Base-by-base conservation (phyloP, 2,888 invertebrate species). In the Nesidiocoris tenuis region DNA sequence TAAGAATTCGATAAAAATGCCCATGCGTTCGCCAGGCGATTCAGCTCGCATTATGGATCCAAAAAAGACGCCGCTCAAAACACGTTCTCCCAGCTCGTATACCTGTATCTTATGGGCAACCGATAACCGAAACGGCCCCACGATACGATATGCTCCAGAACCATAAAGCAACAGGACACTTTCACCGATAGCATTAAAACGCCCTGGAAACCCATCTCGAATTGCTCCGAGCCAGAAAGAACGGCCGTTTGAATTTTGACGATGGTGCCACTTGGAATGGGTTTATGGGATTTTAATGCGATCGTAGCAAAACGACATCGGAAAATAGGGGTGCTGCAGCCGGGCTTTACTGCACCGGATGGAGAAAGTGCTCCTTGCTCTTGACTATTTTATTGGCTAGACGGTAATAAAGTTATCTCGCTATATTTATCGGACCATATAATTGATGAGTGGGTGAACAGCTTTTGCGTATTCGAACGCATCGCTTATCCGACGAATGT, bases 201-300 rank as follows among this genome's bases (percentile, higher is more conserved):
- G 5, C 39, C 39, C 12, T 39, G 12, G 39, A 12, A 39, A 39
- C 12, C 39, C 39, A 39, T 39, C 39, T 39, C 39, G 39, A 39
- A 39, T 39, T 39, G 39, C 39, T 39, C 3, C 12, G 39, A 3
- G 39, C 39, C 39, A 39, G 39, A 39, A 12, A 39, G 22, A 22
- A 63, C 21, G 63, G 22, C 63, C 23, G 23, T 63, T 63, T 21
- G 63, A 63, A 63, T 63, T 63, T 63, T 63, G 63, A 63, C 63
- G 3, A 23, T 21, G 22, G 3, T 1, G 3, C n/a, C n/a, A 22
- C n/a, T 23, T 21, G 19, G 5, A 22, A 21, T 21, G 23, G 63
- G 19, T 63, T 63, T 63, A 63, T 23, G 2, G 63, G 12, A 3
- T 21, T 63, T 63, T 63, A 63, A 63, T 63, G 63, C n/a, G 63